Evolutionary conservation across 2,888 invertebrate genomes (phyloP).

Genomic region (Scaptomyza cyrtandrae): DNA sequence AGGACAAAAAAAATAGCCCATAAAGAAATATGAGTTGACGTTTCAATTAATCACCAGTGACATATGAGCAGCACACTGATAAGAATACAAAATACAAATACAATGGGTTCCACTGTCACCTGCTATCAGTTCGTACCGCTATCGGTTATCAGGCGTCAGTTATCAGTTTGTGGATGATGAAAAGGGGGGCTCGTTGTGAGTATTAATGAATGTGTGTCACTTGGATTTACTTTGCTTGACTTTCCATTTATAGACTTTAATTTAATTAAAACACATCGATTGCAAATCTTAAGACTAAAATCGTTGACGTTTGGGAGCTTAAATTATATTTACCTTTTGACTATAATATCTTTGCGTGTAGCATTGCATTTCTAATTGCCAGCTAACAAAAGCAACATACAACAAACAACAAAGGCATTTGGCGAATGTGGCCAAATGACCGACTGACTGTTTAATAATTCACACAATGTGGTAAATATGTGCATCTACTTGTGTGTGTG

Average conservation of each 20-base stretch:
- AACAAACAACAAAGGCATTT: constrained; percentile 32
- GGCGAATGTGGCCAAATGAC: constrained; percentile 2
- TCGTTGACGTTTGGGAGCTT: constrained; percentile 34
- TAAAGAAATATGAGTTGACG: constrained; percentile 10
- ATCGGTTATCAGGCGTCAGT: constrained; percentile 9
- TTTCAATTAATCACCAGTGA: constrained; percentile 36
- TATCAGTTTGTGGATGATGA: neutral
- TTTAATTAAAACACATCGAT: neutral
- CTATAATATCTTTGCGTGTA: constrained; percentile 1
- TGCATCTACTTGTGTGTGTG: neutral
- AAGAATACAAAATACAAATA: constrained; percentile 26
- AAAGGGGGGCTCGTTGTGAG: neutral
- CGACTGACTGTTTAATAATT: constrained; percentile 65
- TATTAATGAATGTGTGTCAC: constrained; percentile 11
- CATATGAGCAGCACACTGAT: constrained; percentile 13
- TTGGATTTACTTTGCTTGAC: neutral
- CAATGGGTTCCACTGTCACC: constrained; percentile 47
- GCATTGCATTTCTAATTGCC: constrained; percentile 21
- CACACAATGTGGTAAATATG: constrained; percentile 33
- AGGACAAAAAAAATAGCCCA: neutral
- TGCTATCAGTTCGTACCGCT: constrained; percentile 16
- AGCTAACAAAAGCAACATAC: constrained; percentile 17
- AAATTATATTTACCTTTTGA: constrained; percentile 40
- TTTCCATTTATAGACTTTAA: constrained; percentile 3
- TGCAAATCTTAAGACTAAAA: constrained; percentile 55